Percentiles rank a stretch among this genome's conserved stretches.
phyloP scores from a whole-genome alignment of 2,113 vertebrate species.

The Syngnathus typhle region DNA sequence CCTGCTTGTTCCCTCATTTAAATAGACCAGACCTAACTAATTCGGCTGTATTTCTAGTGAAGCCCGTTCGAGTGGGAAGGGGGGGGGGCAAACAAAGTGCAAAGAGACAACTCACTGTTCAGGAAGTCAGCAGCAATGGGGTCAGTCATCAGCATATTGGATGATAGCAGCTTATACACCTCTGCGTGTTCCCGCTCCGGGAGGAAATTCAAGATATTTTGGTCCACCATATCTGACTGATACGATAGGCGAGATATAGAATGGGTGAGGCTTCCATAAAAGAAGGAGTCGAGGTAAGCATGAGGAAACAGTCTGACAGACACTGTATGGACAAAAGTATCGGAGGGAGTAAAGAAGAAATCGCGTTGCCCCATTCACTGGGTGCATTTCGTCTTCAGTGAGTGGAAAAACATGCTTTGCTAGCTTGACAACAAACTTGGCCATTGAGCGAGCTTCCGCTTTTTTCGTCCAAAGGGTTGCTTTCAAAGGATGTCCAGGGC shows the following conservation, averaged over 20 bases:
- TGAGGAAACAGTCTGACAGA: background rate
- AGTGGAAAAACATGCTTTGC: background rate
- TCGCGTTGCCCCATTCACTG: background rate
- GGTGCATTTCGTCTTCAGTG: background rate
- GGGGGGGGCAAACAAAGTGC: background rate
- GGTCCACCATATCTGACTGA: constrained; percentile 92
- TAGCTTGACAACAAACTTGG: background rate
- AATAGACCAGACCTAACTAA: background rate
- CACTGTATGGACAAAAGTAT: background rate
- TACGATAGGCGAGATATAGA: constrained; percentile 64
- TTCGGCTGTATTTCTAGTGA: background rate
- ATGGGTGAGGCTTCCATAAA: background rate
- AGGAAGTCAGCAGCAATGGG: constrained; percentile 76
- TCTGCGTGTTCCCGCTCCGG: constrained; percentile 84
- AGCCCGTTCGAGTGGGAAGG: too few species aligned
- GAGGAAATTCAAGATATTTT: constrained; percentile 89
- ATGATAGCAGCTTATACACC: constrained; percentile 81
- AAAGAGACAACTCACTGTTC: constrained; percentile 71
- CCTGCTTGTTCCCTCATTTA: constrained; percentile 19
- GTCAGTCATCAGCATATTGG: constrained; percentile 75
- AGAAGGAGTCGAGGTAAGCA: background rate
- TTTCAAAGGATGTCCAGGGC: background rate
- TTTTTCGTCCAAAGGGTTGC: background rate
- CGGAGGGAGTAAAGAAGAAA: background rate
- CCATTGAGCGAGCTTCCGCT: background rate